Percentiles rank a stretch among this genome's conserved stretches.
phyloP scores from a whole-genome alignment of 2,797 vertebrate species.

The Propithecus deckenii region DNA sequence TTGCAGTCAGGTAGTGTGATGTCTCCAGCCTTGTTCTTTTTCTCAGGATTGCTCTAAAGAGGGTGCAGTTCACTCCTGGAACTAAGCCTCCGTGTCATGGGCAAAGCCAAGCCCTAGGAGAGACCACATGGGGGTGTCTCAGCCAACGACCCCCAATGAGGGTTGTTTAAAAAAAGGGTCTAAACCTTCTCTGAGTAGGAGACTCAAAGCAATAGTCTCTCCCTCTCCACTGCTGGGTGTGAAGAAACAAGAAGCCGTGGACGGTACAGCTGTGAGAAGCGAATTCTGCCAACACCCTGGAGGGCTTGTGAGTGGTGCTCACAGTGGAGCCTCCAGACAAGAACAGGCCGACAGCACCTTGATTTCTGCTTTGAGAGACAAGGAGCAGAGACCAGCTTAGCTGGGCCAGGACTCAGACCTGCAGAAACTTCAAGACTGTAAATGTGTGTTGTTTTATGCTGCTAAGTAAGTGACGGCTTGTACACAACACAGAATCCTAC shows the following conservation, averaged over 20 bases:
- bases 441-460: accelerated
- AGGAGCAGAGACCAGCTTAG: not conserved
- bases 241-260: too few species aligned
- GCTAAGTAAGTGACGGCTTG: not conserved
- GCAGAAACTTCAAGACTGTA: not conserved
- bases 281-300: not conserved
- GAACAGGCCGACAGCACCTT: not conserved
- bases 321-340: not conserved
- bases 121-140: not conserved
- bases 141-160: not conserved
- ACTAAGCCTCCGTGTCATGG: not conserved
- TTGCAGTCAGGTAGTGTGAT: too few species aligned
- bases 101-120: not conserved
- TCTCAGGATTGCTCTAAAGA: not conserved
- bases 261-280: not conserved
- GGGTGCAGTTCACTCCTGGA: not conserved
- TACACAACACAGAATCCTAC: too few species aligned
- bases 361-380: not conserved
- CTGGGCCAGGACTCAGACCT: not conserved
- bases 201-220: not conserved
- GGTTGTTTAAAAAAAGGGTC: too few species aligned
- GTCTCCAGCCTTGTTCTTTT: too few species aligned
- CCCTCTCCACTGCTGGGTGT: not conserved
- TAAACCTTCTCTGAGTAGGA: not conserved
- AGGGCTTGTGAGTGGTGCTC: not conserved